phyloP scores from a whole-genome alignment of 2,888 invertebrate species.

The Siphonodentalium dalli region DNA sequence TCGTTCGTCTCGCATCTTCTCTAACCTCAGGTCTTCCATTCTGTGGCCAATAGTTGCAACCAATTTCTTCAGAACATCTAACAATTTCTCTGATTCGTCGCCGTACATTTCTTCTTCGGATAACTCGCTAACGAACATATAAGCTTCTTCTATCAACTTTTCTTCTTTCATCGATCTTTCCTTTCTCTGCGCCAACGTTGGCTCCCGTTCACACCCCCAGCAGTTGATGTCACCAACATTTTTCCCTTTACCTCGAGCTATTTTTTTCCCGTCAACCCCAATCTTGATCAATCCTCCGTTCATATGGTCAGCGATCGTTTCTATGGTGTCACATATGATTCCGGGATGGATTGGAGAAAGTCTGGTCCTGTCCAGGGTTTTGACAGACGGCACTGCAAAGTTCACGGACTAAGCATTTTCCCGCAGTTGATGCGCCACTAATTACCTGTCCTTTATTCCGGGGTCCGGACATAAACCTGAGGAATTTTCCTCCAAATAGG shows the following conservation, averaged over 20 bases:
- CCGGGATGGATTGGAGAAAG: conserved; percentile 9
- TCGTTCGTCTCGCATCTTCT: background rate
- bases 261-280: conserved; percentile 5
- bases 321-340: background rate
- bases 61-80: background rate
- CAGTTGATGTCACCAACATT: conserved; percentile 10
- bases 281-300: background rate
- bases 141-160: no score
- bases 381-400: conserved; percentile 16
- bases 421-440: background rate
- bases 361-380: no score
- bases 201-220: conserved; percentile 5
- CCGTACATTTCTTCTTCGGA: no score
- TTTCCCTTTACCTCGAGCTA: conserved; percentile 3
- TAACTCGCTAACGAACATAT: no score
- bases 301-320: background rate
- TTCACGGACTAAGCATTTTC: background rate
- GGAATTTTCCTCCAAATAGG: conserved; percentile 20
- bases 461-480: conserved; percentile 18
- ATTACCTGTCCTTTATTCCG: conserved; percentile 7
- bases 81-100: no score
- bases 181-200: background rate
- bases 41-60: background rate
- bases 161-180: background rate
- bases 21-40: background rate